Conservation (phyloP, 1,140 invertebrate genomes). For the Pollicipes pollicipes region DNA sequence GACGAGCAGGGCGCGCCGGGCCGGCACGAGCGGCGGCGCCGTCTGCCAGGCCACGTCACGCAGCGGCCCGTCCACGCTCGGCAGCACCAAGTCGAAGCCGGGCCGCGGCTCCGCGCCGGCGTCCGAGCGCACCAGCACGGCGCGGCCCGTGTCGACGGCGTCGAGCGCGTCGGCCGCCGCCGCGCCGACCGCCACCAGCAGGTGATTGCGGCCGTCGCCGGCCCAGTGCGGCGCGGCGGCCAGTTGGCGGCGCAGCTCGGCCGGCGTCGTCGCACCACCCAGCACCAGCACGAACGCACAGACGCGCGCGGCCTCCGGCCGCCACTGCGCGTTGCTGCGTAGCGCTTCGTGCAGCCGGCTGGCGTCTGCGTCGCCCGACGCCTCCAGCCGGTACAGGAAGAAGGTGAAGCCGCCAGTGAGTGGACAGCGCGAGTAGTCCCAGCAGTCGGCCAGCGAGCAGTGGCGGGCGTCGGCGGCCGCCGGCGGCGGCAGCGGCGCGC, state of each 20-base stretch:
- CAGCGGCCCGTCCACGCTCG: background rate
- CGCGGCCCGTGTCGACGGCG: background rate
- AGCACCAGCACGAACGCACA: background rate
- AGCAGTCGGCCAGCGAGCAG: conserved; percentile 75
- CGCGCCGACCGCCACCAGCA: conserved; percentile 24
- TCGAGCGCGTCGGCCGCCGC: background rate
- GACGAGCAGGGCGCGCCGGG: background rate
- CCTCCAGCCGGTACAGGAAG: conserved; percentile 50
- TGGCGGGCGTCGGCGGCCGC: background rate
- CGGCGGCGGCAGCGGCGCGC: background rate
- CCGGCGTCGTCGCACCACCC: conserved; percentile 31
- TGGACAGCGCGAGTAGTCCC: conserved; percentile 84
- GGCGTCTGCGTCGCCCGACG: background rate
- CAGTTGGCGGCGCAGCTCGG: conserved; percentile 63
- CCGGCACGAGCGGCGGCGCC: background rate
- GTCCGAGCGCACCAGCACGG: background rate
- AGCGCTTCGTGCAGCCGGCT: background rate
- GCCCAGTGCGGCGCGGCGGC: conserved; percentile 71
- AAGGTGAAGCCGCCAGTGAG: conserved; percentile 78
- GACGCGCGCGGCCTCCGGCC: background rate
- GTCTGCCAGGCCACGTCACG: background rate
- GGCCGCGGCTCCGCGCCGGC: background rate
- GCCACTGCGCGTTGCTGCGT: background rate
- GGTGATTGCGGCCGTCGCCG: conserved; percentile 82
- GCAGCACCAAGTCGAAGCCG: background rate